Evolutionary conservation across 2,797 vertebrate genomes (phyloP).

Genomic region (Avahi laniger): DNA sequence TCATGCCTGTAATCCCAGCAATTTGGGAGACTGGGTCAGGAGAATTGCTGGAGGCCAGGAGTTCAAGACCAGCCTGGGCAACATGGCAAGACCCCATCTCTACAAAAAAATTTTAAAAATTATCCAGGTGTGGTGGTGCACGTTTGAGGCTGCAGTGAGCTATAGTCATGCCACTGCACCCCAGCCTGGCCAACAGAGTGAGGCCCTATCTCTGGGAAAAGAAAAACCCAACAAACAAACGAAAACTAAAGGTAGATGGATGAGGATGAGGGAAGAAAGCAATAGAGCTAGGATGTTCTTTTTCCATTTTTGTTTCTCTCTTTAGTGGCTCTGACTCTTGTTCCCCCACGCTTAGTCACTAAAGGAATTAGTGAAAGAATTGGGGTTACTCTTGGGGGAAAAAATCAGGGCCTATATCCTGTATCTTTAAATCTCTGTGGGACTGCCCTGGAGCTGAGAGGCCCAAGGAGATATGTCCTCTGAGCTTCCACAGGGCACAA

Average conservation of each 20-base stretch:
- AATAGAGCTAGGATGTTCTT: neutral
- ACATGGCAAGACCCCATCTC: neutral
- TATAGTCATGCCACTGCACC: neutral
- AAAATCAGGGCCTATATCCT: neutral
- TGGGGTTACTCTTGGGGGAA: neutral
- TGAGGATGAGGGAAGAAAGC: neutral
- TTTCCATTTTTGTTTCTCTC: neutral
- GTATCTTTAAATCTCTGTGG: neutral
- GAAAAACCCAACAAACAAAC: neutral
- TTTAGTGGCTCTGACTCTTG: neutral
- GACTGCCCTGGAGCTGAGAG: neutral
- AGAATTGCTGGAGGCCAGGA: neutral
- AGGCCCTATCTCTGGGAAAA: neutral
- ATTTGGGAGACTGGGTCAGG: neutral
- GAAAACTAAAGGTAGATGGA: neutral
- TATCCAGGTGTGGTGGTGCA: neutral
- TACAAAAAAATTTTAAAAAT: neutral
- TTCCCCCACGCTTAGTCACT: neutral
- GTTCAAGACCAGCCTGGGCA: neutral
- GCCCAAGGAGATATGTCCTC: neutral
- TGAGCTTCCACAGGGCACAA: neutral
- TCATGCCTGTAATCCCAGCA: neutral
- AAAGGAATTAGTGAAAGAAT: conserved; percentile 8
- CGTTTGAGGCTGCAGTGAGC: neutral
- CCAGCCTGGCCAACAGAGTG: neutral